Evolutionary conservation across 1,140 invertebrate genomes (phyloP), one percentile per base, ranked within the genome.

Genomic region (Cydia amplana): DNA sequence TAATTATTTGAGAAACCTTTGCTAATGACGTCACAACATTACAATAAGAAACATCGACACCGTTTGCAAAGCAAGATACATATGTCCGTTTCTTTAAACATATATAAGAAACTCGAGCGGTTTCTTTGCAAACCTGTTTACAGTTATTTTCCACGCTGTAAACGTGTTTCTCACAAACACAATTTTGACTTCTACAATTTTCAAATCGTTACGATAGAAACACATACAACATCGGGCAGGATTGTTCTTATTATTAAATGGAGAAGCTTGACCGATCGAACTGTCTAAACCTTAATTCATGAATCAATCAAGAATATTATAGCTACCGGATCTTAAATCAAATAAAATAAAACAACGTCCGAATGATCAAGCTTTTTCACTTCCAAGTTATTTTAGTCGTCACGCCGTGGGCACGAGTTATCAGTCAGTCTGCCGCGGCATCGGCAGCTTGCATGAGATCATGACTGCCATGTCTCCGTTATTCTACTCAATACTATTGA

Each of bases 351-450:
- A 18, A 60, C 16, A 23, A 60, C 55, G 4, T 2, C 6, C 20
- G 7, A 55, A 55, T 2, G 51, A 9, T 55, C 46, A 55, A 55
- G 51, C 16, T 60, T 20, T 60, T 23, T 23, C 20, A 23, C 4
- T 51, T 32, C 5, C 32, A 32, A 18, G 4, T 60, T 60, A 9
- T 60, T 20, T 4, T 60, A 1, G 1, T 60, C 20, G 55, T 60
- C 55, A 23, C 55, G 2, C n/a, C 18, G 55, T 60, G 55, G 18
- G 55, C 55, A 60, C 55, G 10, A 23, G 55, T 23, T 9, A 60
- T 60, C 55, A 60, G 55, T 60, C 55, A 60, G 55, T 60, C 55
- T 60, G 55, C 55, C 55, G 51, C 51, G 55, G 18, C 55, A 60
- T n/a, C 49, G 49, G 49, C 49, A 51, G 49, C n/a, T 18, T 7